Percentiles rank a stretch among this genome's conserved stretches.
Evolutionary conservation across 2,888 invertebrate genomes (phyloP).

Genomic region (Calliopum simillimum): DNA sequence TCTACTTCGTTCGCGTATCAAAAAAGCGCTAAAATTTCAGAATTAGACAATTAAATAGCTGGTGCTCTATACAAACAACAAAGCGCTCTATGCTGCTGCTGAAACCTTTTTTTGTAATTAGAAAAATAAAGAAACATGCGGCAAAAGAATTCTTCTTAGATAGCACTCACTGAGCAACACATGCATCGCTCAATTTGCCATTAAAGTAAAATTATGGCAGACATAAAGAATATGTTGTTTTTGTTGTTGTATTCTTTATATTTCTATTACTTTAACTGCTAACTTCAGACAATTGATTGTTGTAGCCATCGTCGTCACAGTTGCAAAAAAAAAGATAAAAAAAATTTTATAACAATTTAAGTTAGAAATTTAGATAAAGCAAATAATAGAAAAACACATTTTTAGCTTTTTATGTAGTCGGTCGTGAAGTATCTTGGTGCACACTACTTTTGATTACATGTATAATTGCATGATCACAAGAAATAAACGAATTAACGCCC

Average conservation of each 20-base stretch:
- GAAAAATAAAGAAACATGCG: slow-evolving; percentile 10
- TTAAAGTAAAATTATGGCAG: slow-evolving; percentile 30
- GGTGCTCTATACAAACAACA: slow-evolving; percentile 13
- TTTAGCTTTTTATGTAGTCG: too few species aligned
- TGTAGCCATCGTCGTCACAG: neutral
- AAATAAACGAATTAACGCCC: too few species aligned
- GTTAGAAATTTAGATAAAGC: too few species aligned
- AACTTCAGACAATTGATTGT: neutral
- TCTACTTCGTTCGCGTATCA: neutral
- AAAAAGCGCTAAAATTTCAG: neutral
- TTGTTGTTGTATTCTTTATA: neutral
- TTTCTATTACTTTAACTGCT: too few species aligned
- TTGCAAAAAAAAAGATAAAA: neutral
- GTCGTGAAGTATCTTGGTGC: too few species aligned
- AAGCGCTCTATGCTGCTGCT: neutral
- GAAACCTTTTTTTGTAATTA: slow-evolving; percentile 18
- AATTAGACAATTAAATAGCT: slow-evolving; percentile 29
- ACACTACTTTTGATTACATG: too few species aligned
- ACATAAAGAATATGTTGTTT: neutral
- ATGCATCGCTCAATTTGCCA: slow-evolving; percentile 30
- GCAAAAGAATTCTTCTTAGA: slow-evolving; percentile 2
- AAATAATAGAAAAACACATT: too few species aligned
- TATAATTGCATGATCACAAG: too few species aligned
- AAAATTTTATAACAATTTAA: too few species aligned
- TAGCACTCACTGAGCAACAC: neutral